Conservation (phyloP, 2,113 vertebrate genomes). For the Lophius piscatorius region DNA sequence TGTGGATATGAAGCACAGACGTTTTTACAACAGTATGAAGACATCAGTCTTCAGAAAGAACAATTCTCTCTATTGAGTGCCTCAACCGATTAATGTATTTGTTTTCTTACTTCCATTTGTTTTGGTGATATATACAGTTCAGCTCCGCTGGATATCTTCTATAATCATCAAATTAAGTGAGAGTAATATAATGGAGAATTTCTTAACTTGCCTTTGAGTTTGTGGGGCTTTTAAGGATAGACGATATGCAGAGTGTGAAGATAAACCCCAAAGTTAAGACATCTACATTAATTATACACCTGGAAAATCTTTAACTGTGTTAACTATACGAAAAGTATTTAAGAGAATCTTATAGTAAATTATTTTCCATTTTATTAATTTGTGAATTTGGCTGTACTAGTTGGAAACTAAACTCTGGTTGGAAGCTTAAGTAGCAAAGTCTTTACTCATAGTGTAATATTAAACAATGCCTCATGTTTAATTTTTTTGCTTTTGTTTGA, state of each 20-base stretch:
- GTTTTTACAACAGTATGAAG: slow-evolving; percentile 3
- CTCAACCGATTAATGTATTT: slow-evolving; percentile 25
- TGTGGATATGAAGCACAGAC: slow-evolving; percentile 11
- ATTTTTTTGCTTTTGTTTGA: slow-evolving; percentile 18
- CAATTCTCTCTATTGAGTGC: slow-evolving; percentile 40
- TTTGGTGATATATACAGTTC: not conserved
- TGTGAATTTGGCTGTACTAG: slow-evolving; percentile 1
- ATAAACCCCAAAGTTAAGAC: slow-evolving; percentile 8
- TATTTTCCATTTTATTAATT: slow-evolving; percentile 1
- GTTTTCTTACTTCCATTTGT: slow-evolving; percentile 2
- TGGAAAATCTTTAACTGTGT: slow-evolving; percentile 10
- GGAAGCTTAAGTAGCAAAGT: slow-evolving; percentile 7
- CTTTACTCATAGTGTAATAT: slow-evolving; percentile 11
- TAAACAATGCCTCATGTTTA: slow-evolving; percentile 35
- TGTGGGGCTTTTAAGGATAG: not conserved
- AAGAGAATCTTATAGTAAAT: slow-evolving; percentile 7
- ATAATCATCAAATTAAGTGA: slow-evolving; percentile 6
- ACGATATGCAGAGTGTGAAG: slow-evolving; percentile 13
- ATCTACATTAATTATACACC: not conserved
- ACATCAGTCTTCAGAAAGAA: slow-evolving; percentile 29
- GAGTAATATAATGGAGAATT: not conserved
- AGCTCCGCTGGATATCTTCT: not conserved
- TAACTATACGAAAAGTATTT: slow-evolving; percentile 38
- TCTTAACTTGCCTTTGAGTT: slow-evolving; percentile 15
- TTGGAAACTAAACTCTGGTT: not conserved